Evolutionary conservation across 2,113 vertebrate genomes (phyloP).

Genomic region (Pluvialis apricaria): DNA sequence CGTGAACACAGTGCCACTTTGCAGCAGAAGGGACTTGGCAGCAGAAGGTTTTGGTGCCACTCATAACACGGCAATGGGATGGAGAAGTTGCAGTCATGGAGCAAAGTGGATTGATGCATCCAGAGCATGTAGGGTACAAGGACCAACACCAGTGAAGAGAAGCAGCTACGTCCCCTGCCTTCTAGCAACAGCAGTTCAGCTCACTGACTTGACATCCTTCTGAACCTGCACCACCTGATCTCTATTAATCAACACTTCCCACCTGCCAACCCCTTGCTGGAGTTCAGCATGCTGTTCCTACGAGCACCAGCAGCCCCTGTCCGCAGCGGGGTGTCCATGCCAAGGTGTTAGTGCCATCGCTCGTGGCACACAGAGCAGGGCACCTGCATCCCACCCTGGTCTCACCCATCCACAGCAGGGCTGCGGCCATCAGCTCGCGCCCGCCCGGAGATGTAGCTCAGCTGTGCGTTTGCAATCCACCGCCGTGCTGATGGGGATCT

Average conservation of each 20-base stretch:
- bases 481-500: neutral
- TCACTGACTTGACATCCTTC: neutral
- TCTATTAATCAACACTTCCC: neutral
- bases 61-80: neutral
- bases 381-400: neutral
- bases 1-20: neutral
- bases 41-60: neutral
- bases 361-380: neutral
- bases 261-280: neutral
- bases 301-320: neutral
- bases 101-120: accelerated
- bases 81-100: neutral
- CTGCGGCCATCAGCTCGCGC: accelerated
- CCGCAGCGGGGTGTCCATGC: accelerated
- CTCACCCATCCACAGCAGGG: neutral
- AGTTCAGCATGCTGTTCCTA: neutral
- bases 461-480: neutral
- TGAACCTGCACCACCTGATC: neutral
- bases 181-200: neutral
- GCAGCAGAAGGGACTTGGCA: neutral
- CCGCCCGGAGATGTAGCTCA: neutral
- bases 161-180: neutral
- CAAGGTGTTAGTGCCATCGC: neutral
- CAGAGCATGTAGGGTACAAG: neutral
- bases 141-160: neutral